Percentiles rank a stretch among this genome's conserved stretches.
Evolutionary conservation across 37 sponge, comb jelly and placozoan species (phyloP).

Genomic region (Spongilla lacustris): DNA sequence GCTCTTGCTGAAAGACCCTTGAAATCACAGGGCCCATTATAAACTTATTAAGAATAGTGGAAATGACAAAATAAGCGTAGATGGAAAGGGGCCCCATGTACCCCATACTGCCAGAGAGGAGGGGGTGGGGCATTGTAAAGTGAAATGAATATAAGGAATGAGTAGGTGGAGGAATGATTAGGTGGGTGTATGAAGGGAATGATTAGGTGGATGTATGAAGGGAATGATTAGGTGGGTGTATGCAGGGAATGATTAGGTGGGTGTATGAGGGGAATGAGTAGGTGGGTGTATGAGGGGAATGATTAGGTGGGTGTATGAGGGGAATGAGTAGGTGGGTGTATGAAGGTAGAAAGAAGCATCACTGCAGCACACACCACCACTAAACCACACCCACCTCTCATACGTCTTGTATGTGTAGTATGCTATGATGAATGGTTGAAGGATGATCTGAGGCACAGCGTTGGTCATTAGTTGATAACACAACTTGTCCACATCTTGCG

Average conservation of each 20-base stretch:
- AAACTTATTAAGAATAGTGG: constrained; percentile 81
- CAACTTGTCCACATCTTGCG: constrained; percentile 90
- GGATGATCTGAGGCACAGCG: constrained; percentile 66
- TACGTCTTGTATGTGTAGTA: constrained; percentile 87
- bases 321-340: no score
- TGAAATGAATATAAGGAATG: no score
- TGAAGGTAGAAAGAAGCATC: no score
- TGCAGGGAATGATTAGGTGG: not conserved
- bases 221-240: not conserved
- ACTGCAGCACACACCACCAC: not conserved
- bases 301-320: no score
- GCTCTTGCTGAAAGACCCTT: constrained; percentile 70
- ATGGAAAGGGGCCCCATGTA: constrained; percentile 53
- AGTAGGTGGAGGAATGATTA: no score
- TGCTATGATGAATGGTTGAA: constrained; percentile 73
- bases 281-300: no score
- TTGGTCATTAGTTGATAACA: constrained; percentile 67
- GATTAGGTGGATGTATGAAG: not conserved
- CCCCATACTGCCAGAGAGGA: constrained; percentile 55
- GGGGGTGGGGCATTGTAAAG: not conserved
- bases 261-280: not conserved
- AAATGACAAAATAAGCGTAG: constrained; percentile 64
- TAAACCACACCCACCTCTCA: constrained; percentile 35
- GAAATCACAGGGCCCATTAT: constrained; percentile 72
- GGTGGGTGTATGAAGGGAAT: not conserved